Base-by-base conservation (phyloP, 2,113 vertebrate species). In the Pedionomus torquatus region DNA sequence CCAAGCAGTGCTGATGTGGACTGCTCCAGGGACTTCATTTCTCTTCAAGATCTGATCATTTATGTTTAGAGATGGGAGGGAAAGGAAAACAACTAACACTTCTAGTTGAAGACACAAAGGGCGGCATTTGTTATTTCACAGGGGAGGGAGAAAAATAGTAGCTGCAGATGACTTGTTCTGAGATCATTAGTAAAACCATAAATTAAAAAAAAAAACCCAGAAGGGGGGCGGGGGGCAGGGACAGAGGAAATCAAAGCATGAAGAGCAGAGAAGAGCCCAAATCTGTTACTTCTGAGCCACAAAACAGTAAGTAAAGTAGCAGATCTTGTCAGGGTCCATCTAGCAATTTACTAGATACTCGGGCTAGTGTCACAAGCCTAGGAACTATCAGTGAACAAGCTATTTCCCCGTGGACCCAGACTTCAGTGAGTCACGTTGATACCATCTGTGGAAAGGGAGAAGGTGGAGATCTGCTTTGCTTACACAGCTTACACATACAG, bases 181-280 rank as follows among this genome's bases (percentile, higher is more conserved):
- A 69, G 30, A 64, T 16, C 19, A 15, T 68, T 60, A 82, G 86
- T 46, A 63, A 75, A 84, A 68, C 4, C 61, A 46, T 39, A 63
- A 63, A 64, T 41, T 15, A 5, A 48, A 54, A 13, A 14, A 52
- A 75, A 51, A 44, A 44, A 44, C 15, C 43, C 43, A 44, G 26
- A 4, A 2, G 2, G 3, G 3, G 6, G 12, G 5, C 7, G 9
- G 10, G 5, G 11, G 20, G 17, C 46, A 46, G 46, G 46, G 16
- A 15, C 25, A 5, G 10, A 12, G 8, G 11, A 11, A 52, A 33
- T 18, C 35, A 14, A 13, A 52, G 11, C 18, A 46, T 6, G 18
- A 95, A 81, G 69, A 70, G 25, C 12, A 80, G n/a, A 8, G 8
- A 90, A 66, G 4, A 2, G 2, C 28, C 10, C 28, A 83, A 63